phyloP scores from a whole-genome alignment of 2,797 vertebrate genomes.

The Gymnoscopelus microlampas region DNA sequence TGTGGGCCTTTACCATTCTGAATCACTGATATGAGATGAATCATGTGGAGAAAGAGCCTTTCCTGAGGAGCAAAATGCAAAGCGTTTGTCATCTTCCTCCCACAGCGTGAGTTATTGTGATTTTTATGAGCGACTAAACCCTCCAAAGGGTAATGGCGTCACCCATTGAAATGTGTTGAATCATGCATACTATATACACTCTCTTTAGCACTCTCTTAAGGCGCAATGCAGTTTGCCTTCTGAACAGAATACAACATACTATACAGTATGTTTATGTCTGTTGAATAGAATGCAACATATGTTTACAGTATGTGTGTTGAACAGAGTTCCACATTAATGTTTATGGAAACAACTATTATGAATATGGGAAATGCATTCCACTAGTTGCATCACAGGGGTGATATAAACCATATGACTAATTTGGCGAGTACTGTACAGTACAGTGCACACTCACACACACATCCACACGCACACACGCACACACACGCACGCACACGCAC shows the following conservation, averaged over 20 bases:
- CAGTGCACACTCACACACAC: too few species aligned
- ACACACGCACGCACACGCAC: too few species aligned
- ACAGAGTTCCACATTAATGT: slow-evolving; percentile 39
- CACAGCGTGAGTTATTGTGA: slow-evolving; percentile 4
- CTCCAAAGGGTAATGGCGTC: slow-evolving; percentile 54
- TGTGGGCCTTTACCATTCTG: slow-evolving; percentile 40
- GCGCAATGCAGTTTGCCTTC: slow-evolving; percentile 29
- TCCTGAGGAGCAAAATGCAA: too few species aligned
- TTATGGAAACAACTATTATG: slow-evolving; percentile 40
- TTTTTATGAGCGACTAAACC: slow-evolving; percentile 49
- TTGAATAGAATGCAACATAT: too few species aligned
- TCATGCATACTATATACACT: slow-evolving; percentile 35
- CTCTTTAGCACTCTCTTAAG: slow-evolving; percentile 33
- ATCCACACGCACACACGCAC: too few species aligned
- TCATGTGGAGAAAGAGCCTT: slow-evolving; percentile 26
- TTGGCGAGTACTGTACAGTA: slow-evolving; percentile 7
- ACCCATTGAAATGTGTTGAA: slow-evolving; percentile 50
- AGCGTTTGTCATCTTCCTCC: too few species aligned
- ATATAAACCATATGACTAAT: slow-evolving; percentile 43
- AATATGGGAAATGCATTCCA: slow-evolving; percentile 26
- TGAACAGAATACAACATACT: slow-evolving; percentile 37
- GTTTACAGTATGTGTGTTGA: too few species aligned
- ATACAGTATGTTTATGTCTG: too few species aligned
- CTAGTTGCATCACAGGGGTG: slow-evolving; percentile 43
- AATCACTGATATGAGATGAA: slow-evolving; percentile 59